A percentile compares a stretch with the other conserved stretches of the same genome.
phyloP scores from a whole-genome alignment of 2,797 vertebrate species.

The Poeciliopsis presidionis region DNA sequence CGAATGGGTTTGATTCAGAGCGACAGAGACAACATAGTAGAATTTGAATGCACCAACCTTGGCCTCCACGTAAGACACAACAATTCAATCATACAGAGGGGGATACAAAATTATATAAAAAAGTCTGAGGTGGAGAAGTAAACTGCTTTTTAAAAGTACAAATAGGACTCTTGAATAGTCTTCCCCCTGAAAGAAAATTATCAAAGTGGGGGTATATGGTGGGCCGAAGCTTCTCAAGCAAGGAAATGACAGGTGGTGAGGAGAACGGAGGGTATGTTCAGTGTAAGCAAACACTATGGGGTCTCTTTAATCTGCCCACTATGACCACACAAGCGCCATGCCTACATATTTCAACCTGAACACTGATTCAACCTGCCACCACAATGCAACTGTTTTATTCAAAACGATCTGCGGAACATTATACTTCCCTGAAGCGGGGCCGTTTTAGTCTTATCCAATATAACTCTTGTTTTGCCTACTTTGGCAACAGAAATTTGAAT shows the following conservation, averaged over 20 bases:
- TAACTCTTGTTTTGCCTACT: slow-evolving; percentile 13
- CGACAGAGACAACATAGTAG: background rate
- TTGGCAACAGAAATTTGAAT: slow-evolving; percentile 16
- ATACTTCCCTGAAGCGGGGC: background rate
- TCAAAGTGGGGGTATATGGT: slow-evolving; percentile 43
- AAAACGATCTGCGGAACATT: background rate
- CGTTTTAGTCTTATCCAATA: slow-evolving; percentile 17
- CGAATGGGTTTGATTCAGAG: slow-evolving; percentile 3
- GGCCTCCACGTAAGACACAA: background rate
- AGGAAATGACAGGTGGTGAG: slow-evolving; percentile 76
- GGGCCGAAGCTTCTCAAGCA: slow-evolving; percentile 28
- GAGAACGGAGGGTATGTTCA: slow-evolving; percentile 45
- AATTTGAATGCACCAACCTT: background rate
- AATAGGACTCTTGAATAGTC: slow-evolving; percentile 2
- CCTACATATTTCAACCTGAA: slow-evolving; percentile 35
- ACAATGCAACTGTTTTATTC: slow-evolving; percentile 11
- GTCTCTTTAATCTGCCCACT: slow-evolving; percentile 79
- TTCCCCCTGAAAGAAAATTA: slow-evolving; percentile 34
- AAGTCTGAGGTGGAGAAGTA: background rate
- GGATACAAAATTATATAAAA: background rate
- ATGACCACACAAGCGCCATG: slow-evolving; percentile 67
- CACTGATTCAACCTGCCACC: slow-evolving; percentile 19
- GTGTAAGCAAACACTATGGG: slow-evolving; percentile 69
- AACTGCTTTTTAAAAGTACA: slow-evolving; percentile 3
- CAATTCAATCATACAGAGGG: background rate